phyloP scores from a whole-genome alignment of 2,797 vertebrate genomes.

The Lagodon rhomboides region DNA sequence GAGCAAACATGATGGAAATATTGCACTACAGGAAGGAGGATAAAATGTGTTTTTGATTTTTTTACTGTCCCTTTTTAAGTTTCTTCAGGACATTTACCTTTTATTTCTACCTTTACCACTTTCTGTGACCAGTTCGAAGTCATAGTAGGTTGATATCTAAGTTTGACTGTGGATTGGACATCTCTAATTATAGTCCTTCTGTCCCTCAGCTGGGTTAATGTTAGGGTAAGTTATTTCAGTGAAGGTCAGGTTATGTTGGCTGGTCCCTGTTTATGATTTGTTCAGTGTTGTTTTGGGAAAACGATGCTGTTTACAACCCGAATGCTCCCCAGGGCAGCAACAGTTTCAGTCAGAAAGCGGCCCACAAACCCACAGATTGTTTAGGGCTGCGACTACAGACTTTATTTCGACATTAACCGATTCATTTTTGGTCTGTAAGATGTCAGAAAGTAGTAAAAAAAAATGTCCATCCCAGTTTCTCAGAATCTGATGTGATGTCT shows the following conservation, averaged over 20 bases:
- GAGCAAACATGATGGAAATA: no score
- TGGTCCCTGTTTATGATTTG: conserved; percentile 3
- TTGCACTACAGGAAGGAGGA: no score
- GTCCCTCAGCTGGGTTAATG: not conserved
- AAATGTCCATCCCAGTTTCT: no score
- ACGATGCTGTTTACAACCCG: not conserved
- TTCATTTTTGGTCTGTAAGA: not conserved
- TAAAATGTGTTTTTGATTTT: no score
- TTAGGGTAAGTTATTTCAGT: not conserved
- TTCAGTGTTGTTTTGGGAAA: conserved; percentile 25
- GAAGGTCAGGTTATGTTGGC: not conserved
- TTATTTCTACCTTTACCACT: not conserved
- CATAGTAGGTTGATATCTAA: not conserved
- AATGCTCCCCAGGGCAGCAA: conserved; percentile 10
- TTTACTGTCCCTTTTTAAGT: not conserved
- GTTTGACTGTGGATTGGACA: not conserved
- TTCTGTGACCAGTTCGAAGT: not conserved
- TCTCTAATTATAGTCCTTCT: conserved; percentile 3
- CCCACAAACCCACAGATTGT: not conserved
- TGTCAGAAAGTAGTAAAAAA: no score
- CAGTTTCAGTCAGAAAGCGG: not conserved
- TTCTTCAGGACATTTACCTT: not conserved
- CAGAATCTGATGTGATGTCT: no score
- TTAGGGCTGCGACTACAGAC: no score
- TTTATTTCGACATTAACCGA: no score